Evolutionary conservation across 2,113 vertebrate genomes (phyloP).

Genomic region (Hemiprocne comata): DNA sequence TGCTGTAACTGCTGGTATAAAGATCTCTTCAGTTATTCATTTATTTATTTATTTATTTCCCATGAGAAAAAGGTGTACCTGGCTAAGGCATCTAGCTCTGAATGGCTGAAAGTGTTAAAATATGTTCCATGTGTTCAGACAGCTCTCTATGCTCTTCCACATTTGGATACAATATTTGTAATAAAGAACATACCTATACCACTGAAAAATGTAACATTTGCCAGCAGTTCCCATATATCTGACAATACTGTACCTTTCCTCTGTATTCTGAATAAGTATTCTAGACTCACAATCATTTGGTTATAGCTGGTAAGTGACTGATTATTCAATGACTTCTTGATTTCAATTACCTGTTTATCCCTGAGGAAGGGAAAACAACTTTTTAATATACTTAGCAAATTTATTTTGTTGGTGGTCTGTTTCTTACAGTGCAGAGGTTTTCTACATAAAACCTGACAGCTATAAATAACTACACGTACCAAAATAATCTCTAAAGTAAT

Average conservation of each 20-base stretch:
- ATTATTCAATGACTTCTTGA: background rate
- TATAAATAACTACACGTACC: background rate
- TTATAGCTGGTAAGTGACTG: background rate
- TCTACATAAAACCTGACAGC: background rate
- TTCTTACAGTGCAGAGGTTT: background rate
- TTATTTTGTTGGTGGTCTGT: background rate
- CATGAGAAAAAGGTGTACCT: background rate
- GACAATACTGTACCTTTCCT: background rate
- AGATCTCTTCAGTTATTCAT: background rate
- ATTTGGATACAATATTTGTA: conserved; percentile 35
- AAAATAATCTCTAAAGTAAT: conserved; percentile 22
- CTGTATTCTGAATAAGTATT: background rate
- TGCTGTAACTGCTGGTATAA: background rate
- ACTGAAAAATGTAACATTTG: background rate
- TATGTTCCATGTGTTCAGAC: background rate
- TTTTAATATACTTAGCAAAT: conserved; percentile 8
- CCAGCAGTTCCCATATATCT: background rate
- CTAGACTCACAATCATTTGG: background rate
- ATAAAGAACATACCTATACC: background rate
- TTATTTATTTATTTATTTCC: background rate
- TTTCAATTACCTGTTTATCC: background rate
- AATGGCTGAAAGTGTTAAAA: conserved; percentile 2
- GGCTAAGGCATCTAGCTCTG: background rate
- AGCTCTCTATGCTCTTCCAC: background rate
- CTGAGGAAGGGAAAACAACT: background rate